Percentiles rank a stretch among this genome's conserved stretches.
phyloP scores from a whole-genome alignment of 1,140 invertebrate species.

The Antheraea pernyi region DNA sequence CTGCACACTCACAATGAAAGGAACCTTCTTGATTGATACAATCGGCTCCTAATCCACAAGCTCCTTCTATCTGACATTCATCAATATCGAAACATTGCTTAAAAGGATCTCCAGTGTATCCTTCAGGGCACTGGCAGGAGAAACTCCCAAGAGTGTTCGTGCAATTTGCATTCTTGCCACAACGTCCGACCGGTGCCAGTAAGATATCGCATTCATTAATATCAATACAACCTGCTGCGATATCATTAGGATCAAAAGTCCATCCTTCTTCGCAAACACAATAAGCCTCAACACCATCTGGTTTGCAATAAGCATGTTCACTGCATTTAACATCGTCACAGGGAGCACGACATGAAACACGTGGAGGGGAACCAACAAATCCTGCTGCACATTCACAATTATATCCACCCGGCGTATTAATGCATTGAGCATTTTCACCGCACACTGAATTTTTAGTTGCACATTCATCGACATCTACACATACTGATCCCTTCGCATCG shows the following conservation, averaged over 20 bases:
- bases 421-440: conserved; percentile 89
- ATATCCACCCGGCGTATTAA: conserved; percentile 91
- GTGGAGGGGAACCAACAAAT: conserved; percentile 90
- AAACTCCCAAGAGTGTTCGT: conserved; percentile 89
- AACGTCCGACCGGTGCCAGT: conserved; percentile 88
- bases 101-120: conserved; percentile 89
- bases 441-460: conserved; percentile 83
- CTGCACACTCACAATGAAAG: conserved; percentile 89
- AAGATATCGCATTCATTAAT: conserved; percentile 94
- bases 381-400: conserved; percentile 93
- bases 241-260: conserved; percentile 94
- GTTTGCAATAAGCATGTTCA: conserved; percentile 92
- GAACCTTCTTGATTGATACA: conserved; percentile 90
- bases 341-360: conserved; percentile 90
- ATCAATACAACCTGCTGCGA: conserved; percentile 93
- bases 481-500: conserved; percentile 87
- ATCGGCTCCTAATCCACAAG: conserved; percentile 89
- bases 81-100: conserved; percentile 90
- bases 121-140: conserved; percentile 88
- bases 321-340: conserved; percentile 95
- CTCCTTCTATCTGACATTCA: conserved; percentile 83
- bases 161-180: conserved; percentile 91
- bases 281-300: conserved; percentile 92
- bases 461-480: conserved; percentile 93
- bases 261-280: conserved; percentile 96